Conservation (phyloP, 1,140 invertebrate genomes). For the Bombus difficillimus region DNA sequence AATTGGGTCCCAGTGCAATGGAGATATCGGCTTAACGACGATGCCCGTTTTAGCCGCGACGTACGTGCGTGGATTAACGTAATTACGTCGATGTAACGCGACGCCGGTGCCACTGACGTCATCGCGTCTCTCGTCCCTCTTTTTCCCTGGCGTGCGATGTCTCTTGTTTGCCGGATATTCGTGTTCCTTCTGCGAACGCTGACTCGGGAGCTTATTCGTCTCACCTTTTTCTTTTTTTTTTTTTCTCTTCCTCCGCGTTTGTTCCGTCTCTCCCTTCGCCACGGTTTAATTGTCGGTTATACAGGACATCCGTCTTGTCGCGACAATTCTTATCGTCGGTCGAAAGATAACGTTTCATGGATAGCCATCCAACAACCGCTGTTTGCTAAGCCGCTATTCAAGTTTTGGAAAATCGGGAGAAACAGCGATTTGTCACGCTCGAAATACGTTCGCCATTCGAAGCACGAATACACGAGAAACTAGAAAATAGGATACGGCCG, state of each 20-base stretch:
- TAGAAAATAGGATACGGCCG: too few relatives aligned
- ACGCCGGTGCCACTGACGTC: slow-evolving; percentile 72
- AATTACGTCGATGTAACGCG: slow-evolving; percentile 73
- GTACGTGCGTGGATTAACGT: slow-evolving; percentile 66
- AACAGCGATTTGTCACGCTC: too few relatives aligned
- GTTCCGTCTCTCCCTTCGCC: neutral
- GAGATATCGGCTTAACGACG: slow-evolving; percentile 57
- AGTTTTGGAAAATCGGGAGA: too few relatives aligned
- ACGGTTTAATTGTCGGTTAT: slow-evolving; percentile 33
- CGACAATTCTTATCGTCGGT: slow-evolving; percentile 1
- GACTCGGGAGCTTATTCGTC: slow-evolving; percentile 51
- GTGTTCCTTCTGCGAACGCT: slow-evolving; percentile 72
- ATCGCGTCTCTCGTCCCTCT: slow-evolving; percentile 41
- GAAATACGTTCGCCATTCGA: too few relatives aligned
- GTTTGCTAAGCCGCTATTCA: too few relatives aligned
- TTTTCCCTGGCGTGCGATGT: slow-evolving; percentile 23
- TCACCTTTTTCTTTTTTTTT: slow-evolving; percentile 41
- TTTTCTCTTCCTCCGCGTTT: neutral
- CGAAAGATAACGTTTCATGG: neutral
- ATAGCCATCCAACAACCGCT: neutral
- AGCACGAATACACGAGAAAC: too few relatives aligned
- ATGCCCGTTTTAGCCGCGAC: slow-evolving; percentile 48
- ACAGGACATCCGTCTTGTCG: slow-evolving; percentile 43
- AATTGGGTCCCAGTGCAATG: slow-evolving; percentile 23
- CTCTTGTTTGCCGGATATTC: slow-evolving; percentile 68